phyloP scores from a whole-genome alignment of 2,113 vertebrate genomes.

The Lasiurus borealis region DNA sequence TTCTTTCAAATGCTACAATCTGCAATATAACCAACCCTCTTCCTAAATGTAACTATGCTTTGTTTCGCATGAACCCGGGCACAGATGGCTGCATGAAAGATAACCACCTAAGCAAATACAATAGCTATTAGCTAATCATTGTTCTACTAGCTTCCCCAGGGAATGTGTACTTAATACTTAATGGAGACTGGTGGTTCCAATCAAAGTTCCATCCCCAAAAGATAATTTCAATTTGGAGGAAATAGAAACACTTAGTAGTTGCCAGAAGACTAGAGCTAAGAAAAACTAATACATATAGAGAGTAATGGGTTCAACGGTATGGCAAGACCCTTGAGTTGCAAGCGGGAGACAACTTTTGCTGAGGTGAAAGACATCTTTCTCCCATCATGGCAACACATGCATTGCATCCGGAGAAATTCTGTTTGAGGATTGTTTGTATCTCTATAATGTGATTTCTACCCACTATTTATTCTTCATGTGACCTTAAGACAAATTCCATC shows the following conservation, averaged over 20 bases:
- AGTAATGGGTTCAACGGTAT: neutral
- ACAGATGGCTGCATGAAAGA: neutral
- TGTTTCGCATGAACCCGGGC: neutral
- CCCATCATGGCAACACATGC: rapidly evolving
- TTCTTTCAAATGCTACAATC: neutral
- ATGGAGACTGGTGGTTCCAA: neutral
- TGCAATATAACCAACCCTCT: neutral
- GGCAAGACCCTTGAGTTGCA: neutral
- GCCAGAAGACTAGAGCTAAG: neutral
- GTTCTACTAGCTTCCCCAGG: neutral
- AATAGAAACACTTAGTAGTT: neutral
- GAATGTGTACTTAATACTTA: neutral
- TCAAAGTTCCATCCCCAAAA: neutral
- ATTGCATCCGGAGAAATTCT: rapidly evolving
- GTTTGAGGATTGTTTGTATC: neutral
- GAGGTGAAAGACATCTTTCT: neutral
- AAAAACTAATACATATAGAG: neutral
- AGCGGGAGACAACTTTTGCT: neutral
- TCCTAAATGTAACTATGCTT: neutral
- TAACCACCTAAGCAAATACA: neutral
- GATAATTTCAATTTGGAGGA: neutral
- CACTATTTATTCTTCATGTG: neutral
- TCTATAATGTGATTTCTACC: neutral
- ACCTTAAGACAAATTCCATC: neutral
- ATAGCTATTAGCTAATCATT: neutral